phyloP scores from a whole-genome alignment of 23 tunicate genomes.

The Trididemnum nubilum region DNA sequence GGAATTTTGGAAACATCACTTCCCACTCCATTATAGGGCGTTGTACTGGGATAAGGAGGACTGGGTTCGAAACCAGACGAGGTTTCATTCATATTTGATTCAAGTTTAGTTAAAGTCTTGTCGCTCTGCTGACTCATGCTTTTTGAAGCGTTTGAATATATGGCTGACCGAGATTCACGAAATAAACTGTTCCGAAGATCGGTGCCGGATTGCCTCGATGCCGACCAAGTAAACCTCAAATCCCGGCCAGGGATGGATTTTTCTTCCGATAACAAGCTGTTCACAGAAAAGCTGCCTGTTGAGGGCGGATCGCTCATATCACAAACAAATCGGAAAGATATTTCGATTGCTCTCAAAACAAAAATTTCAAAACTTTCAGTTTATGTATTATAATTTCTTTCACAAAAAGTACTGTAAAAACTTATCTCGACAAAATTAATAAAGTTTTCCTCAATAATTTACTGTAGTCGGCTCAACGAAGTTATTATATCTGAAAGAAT shows the following conservation, averaged over 20 bases:
- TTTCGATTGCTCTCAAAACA: neutral
- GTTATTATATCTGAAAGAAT: too few relatives aligned
- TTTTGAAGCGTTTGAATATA: neutral
- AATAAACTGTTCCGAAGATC: neutral
- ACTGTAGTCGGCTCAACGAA: too few relatives aligned
- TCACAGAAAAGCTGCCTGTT: slow-evolving; percentile 14
- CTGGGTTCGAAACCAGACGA: neutral
- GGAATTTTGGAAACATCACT: neutral
- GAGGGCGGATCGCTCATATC: slow-evolving; percentile 4
- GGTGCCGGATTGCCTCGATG: neutral
- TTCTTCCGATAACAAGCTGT: slow-evolving; percentile 18
- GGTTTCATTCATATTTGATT: slow-evolving; percentile 2
- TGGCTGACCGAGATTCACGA: neutral
- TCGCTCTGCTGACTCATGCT: slow-evolving; percentile 8
- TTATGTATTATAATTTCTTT: too few relatives aligned
- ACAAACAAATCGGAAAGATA: neutral
- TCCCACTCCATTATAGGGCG: slow-evolving; percentile 6
- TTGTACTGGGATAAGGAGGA: neutral
- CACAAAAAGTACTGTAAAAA: too few relatives aligned
- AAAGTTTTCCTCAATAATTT: too few relatives aligned
- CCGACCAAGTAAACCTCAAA: neutral
- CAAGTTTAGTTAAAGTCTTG: slow-evolving; percentile 4
- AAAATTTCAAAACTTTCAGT: too few relatives aligned
- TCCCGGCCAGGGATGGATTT: neutral
- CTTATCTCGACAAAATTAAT: too few relatives aligned